These are phyloP conservation scores for Heterohyrax brucei DNA, from an alignment of 2,797 vertebrate species.

Conservation along the genomic window DNA sequence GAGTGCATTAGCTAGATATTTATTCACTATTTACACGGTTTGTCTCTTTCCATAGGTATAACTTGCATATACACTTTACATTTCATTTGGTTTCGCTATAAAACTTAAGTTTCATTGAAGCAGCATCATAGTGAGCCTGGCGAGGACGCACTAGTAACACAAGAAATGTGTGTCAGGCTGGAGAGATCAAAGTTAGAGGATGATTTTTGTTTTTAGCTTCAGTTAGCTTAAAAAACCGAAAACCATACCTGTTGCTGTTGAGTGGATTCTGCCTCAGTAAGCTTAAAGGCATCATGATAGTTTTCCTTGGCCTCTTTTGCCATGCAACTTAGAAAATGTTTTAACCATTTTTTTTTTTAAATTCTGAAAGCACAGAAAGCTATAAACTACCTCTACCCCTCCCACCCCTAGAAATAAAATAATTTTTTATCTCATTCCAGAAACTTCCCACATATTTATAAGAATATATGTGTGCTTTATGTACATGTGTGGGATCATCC, in stretches of 20 bases:
- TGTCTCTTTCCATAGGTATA: background rate
- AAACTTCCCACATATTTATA: slow-evolving; percentile 14
- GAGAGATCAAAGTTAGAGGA: slow-evolving; percentile 8
- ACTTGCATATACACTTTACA: background rate
- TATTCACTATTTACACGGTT: background rate
- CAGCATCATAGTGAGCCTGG: background rate
- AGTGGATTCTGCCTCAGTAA: background rate
- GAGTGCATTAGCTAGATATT: background rate
- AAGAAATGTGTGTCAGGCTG: slow-evolving; percentile 33
- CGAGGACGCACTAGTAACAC: background rate
- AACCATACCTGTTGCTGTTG: too few relatives aligned
- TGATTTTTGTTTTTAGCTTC: slow-evolving; percentile 56
- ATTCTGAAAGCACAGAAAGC: slow-evolving; percentile 38
- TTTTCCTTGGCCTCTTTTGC: slow-evolving; percentile 49
- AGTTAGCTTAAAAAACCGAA: background rate
- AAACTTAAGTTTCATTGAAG: slow-evolving; percentile 31
- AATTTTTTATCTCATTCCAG: slow-evolving; percentile 47
- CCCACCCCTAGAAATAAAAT: slow-evolving; percentile 28
- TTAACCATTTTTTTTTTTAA: slow-evolving; percentile 31
- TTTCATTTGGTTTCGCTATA: slow-evolving; percentile 22
- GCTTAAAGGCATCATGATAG: slow-evolving; percentile 21
- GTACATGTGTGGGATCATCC: background rate
- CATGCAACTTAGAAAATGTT: slow-evolving; percentile 46
- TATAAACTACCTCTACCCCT: background rate
- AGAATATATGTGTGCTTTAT: slow-evolving; percentile 1